Evolutionary conservation across 2,113 vertebrate genomes (phyloP), one percentile per base, ranked within the genome.

Genomic region (Chaetorhynchus papuensis): DNA sequence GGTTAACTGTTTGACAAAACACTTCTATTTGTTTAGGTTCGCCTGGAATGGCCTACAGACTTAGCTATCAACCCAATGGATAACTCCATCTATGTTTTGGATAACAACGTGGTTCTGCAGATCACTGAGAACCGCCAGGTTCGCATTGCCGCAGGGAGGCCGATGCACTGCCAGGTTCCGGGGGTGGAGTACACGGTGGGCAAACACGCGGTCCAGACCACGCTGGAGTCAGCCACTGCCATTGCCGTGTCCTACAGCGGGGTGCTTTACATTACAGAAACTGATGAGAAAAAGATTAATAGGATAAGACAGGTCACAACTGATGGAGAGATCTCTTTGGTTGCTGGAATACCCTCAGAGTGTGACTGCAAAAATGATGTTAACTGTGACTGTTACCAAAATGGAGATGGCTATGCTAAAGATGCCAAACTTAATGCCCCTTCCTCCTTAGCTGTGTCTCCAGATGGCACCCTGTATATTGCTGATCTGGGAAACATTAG

Each of bases 291-390:
- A 81, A 99, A 99, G 95, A 99, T 99, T 56, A 99, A 99, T 87
- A 98, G 99, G 53, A 99, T 99, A 93, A 97, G 99, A 42, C 99
- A 98, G 95, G 99, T 99, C 66, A 99, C 99, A 8, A 99, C 98
- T 4, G 99, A 99, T n/a, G 99, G 99, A 8, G 99, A 99, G 97
- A 99, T 99, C 96, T 99, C 99, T 7, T 97, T 99, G 82, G 98
- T 99, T 90, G 99, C 99, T 3, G 99, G 99, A 37, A 97, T 98
- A 64, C 99, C 98, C 33, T 99, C 99, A 0, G 99, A 99, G 70
- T 99, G 99, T 37, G 99, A 99, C 90, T 99, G 99, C 97, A 99
- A 99, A 97, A 99, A 99, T 1, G 99, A 99, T 30, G 99, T 99
- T 97, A 99, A 99, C 97, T 99, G 99, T 39, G 99, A 99, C 98